These are phyloP conservation scores for Dermatemys mawii DNA, from an alignment of 2,113 vertebrate genomes.

Conservation along the genomic window DNA sequence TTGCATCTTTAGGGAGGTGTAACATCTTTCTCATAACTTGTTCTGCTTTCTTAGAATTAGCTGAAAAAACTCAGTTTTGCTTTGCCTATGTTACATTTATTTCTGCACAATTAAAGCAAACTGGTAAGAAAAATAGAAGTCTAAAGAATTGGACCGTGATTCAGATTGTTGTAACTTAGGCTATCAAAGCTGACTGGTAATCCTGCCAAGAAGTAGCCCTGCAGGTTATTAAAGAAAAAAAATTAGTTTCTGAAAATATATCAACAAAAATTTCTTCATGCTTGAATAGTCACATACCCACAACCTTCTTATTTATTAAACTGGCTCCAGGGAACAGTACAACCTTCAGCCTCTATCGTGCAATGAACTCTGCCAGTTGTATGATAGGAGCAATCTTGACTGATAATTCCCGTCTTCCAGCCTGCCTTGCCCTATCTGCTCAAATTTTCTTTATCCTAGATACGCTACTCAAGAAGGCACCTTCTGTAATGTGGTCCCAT, in stretches of 20 bases:
- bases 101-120: constrained; percentile 58
- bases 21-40: constrained; percentile 72
- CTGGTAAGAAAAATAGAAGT: constrained; percentile 28
- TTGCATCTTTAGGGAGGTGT: constrained; percentile 77
- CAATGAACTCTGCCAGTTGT: constrained; percentile 22
- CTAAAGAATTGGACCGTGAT: constrained; percentile 40
- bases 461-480: constrained; percentile 17
- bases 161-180: constrained; percentile 39
- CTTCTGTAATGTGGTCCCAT: background rate
- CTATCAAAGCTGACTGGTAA: constrained; percentile 36
- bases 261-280: constrained; percentile 69
- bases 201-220: constrained; percentile 36
- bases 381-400: constrained; percentile 41
- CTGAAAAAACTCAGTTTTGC: constrained; percentile 66
- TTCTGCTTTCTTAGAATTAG: constrained; percentile 70
- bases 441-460: constrained; percentile 1
- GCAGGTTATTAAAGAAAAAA: constrained; percentile 52
- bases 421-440: constrained; percentile 21
- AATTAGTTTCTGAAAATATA: constrained; percentile 60
- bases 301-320: constrained; percentile 65
- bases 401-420: constrained; percentile 40
- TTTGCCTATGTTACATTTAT: constrained; percentile 59
- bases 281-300: constrained; percentile 45
- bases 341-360: constrained; percentile 19
- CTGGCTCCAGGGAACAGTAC: constrained; percentile 41